Percentiles rank a stretch among this genome's conserved stretches.
Conservation (phyloP, 2,797 vertebrate species). For the Lepus townsendii region DNA sequence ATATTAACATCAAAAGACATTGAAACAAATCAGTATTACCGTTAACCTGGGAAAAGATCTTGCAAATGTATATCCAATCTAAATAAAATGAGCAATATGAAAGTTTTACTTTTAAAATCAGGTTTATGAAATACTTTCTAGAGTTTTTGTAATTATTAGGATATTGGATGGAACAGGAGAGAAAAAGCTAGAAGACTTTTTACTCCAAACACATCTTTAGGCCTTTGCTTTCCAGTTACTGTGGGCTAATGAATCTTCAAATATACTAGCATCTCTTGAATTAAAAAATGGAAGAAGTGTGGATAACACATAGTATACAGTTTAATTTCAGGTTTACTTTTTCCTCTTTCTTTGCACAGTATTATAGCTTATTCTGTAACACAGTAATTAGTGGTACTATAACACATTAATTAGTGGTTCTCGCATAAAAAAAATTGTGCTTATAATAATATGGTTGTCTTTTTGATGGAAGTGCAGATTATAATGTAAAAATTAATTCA, state of each 20-base stretch:
- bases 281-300: background rate
- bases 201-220: background rate
- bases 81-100: constrained; percentile 10
- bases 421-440: background rate
- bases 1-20: constrained; percentile 12
- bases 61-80: background rate
- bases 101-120: background rate
- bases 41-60: background rate
- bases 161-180: background rate
- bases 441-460: background rate
- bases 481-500: background rate
- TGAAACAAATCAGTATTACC: constrained; percentile 30
- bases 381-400: background rate
- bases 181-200: background rate
- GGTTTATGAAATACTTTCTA: background rate
- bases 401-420: background rate
- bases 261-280: background rate
- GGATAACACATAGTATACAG: background rate
- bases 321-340: background rate
- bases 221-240: rapidly evolving
- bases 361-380: background rate
- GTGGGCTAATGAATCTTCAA: background rate
- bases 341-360: background rate
- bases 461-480: background rate
- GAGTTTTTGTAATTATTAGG: background rate